phyloP scores from a whole-genome alignment of 2,888 invertebrate species.

The Malachius bipustulatus region DNA sequence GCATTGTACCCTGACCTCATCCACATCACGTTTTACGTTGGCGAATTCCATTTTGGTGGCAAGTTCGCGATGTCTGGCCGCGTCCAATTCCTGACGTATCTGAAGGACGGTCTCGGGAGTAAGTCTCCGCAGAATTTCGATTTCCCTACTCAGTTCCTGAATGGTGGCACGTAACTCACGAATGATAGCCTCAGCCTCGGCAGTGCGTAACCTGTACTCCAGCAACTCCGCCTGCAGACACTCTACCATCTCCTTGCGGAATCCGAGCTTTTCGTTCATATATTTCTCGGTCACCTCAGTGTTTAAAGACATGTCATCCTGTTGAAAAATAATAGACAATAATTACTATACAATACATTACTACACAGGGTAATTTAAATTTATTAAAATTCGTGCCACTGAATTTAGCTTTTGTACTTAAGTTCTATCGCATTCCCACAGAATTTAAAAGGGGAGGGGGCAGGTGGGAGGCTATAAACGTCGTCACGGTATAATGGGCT shows the following conservation, averaged over 20 bases:
- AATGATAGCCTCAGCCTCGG: neutral
- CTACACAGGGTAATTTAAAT: too few species aligned
- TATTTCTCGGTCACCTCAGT: too few species aligned
- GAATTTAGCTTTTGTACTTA: too few species aligned
- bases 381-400: too few species aligned
- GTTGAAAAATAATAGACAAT: too few species aligned
- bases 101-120: neutral
- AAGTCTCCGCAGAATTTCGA: neutral
- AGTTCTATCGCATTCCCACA: too few species aligned
- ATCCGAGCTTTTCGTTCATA: neutral
- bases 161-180: neutral
- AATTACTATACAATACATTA: too few species aligned
- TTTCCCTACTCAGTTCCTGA: neutral
- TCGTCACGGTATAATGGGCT: too few species aligned
- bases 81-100: neutral
- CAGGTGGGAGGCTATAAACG: too few species aligned
- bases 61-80: neutral
- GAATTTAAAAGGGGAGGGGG: too few species aligned
- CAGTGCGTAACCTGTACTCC: neutral
- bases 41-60: slow-evolving; percentile 2
- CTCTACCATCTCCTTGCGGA: neutral
- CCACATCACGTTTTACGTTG: neutral
- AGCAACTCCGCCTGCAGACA: neutral
- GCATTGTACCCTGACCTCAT: slow-evolving; percentile 1
- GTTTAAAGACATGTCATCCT: too few species aligned